Evolutionary conservation across 2,888 invertebrate genomes (phyloP).

Genomic region (Entomobrya multifasciata): DNA sequence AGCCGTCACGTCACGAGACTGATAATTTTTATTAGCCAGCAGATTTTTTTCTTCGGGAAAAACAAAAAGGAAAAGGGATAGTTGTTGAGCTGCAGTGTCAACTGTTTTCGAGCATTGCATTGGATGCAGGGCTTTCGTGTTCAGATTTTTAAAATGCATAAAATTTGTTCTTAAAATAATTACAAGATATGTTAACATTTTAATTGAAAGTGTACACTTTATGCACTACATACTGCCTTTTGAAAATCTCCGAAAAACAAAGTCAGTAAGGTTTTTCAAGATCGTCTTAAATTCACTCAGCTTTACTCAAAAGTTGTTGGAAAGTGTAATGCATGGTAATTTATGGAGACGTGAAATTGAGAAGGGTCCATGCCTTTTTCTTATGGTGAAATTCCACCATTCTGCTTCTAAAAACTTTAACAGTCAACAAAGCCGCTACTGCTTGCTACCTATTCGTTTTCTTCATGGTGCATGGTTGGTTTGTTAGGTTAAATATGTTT

Average conservation of each 20-base stretch:
- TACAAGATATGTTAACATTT: no score
- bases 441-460: constrained; percentile 39
- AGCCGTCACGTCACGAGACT: constrained; percentile 65
- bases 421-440: constrained; percentile 6
- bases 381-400: constrained; percentile 61
- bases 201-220: not conserved
- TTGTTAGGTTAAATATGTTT: constrained; percentile 50
- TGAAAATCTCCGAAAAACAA: not conserved
- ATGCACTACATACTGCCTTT: not conserved
- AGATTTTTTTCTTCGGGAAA: constrained; percentile 15
- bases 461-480: constrained; percentile 45
- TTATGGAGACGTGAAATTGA: constrained; percentile 78
- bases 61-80: not conserved
- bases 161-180: no score
- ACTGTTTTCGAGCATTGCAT: no score
- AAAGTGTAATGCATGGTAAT: constrained; percentile 79
- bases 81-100: no score
- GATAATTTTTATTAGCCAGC: constrained; percentile 30
- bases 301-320: not conserved
- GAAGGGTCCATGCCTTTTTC: constrained; percentile 66
- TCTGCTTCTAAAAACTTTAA: not conserved
- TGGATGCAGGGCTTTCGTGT: no score
- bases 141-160: no score
- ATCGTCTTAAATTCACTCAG: not conserved
- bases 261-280: not conserved